Evolutionary conservation across 2,797 vertebrate genomes (phyloP).

Genomic region (Lithobates pipiens): DNA sequence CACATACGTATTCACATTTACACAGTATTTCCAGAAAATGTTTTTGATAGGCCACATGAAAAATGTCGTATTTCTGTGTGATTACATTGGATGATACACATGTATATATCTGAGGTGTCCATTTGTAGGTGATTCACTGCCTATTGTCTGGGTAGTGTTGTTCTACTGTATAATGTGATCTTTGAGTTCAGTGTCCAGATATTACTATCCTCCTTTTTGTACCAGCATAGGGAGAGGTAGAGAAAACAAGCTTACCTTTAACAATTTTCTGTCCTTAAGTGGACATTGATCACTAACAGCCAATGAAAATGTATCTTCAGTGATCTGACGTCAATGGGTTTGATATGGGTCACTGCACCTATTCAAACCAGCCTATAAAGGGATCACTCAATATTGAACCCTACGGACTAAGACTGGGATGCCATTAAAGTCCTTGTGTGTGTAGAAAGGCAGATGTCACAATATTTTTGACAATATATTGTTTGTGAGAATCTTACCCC

Average conservation of each 20-base stretch:
- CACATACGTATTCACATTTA: constrained; percentile 43
- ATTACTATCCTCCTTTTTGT: background rate
- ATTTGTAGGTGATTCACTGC: background rate
- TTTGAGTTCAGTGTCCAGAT: background rate
- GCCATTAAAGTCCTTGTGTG: no score
- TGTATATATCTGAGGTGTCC: background rate
- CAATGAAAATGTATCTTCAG: no score
- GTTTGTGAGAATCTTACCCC: no score
- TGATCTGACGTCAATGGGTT: no score
- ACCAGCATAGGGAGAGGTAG: constrained; percentile 32
- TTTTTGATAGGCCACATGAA: constrained; percentile 34
- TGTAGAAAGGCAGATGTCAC: no score
- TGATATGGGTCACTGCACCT: no score
- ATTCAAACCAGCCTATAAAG: no score
- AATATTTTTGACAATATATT: no score
- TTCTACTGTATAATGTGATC: background rate
- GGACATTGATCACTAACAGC: no score
- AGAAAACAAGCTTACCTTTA: constrained; percentile 11
- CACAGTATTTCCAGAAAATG: constrained; percentile 28
- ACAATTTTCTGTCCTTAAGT: no score
- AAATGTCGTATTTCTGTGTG: constrained; percentile 17
- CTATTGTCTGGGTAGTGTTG: background rate
- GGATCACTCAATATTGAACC: no score
- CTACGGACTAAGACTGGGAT: no score
- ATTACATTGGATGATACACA: constrained; percentile 9